phyloP scores from a whole-genome alignment of 2,113 vertebrate species.

The Anguilla japonica region DNA sequence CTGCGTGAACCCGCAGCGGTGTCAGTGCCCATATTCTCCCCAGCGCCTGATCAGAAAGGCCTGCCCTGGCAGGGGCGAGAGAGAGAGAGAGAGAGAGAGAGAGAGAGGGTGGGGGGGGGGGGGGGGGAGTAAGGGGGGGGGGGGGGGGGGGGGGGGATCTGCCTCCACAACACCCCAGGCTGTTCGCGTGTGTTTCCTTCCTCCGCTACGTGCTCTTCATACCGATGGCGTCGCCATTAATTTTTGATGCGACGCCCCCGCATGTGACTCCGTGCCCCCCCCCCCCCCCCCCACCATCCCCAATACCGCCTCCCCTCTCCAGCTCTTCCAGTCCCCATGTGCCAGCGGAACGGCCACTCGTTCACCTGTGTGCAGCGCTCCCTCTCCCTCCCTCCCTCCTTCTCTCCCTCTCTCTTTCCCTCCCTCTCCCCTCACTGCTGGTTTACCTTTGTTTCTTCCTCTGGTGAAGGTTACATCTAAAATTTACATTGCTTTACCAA shows the following conservation, averaged over 20 bases:
- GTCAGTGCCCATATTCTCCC: conserved; percentile 71
- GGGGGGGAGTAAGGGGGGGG: conserved; percentile 9
- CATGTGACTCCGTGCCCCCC: not conserved
- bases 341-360: conserved; percentile 13
- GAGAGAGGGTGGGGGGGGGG: conserved; percentile 47
- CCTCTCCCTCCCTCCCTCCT: no score
- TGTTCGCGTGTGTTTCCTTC: conserved; percentile 71
- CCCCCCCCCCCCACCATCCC: not conserved
- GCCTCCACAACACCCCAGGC: conserved; percentile 64
- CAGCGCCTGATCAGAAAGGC: conserved; percentile 76
- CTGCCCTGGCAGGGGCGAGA: conserved; percentile 56
- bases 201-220: conserved; percentile 75
- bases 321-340: not conserved
- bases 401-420: not conserved
- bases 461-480: no score
- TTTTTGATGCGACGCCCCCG: conserved; percentile 60
- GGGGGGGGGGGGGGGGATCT: conserved; percentile 42
- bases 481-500: no score
- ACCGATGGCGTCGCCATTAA: conserved; percentile 74
- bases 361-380: not conserved
- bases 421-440: not conserved
- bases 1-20: conserved; percentile 72
- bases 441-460: no score
- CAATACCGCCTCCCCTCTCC: not conserved
- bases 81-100: conserved; percentile 55